Evolutionary conservation across 2,888 invertebrate species (phyloP).

Genomic region (Coelogynopora nodosa): DNA sequence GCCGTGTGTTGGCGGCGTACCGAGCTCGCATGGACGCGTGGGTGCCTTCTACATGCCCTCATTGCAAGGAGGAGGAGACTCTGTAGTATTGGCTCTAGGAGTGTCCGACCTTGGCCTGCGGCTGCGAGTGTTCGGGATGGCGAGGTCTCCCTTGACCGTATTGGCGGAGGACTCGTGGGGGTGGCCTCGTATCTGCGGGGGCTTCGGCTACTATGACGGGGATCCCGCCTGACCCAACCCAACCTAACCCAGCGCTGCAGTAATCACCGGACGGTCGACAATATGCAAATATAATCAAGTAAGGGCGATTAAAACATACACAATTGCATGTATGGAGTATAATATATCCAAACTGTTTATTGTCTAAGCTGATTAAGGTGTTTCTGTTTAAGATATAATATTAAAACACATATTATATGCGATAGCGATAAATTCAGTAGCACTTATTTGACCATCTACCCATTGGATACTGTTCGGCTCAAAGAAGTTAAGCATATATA

Average conservation of each 20-base stretch:
- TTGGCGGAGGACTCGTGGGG: no score
- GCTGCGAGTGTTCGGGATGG: no score
- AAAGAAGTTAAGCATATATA: neutral
- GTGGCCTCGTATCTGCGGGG: no score
- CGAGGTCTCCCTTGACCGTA: no score
- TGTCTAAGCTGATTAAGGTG: neutral
- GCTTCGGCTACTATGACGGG: no score
- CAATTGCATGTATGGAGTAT: neutral
- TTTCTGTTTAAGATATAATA: neutral
- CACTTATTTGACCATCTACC: neutral
- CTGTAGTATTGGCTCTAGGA: no score
- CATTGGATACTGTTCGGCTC: neutral
- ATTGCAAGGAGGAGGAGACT: no score
- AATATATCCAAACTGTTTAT: neutral
- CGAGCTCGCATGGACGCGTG: no score
- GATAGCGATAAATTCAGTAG: neutral
- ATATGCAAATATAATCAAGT: constrained; percentile 8
- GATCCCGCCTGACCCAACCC: no score
- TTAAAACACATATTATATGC: neutral
- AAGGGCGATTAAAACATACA: neutral
- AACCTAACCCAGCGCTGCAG: neutral
- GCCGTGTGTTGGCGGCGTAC: no score
- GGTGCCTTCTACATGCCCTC: no score
- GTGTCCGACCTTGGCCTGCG: no score
- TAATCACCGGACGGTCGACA: neutral